A percentile compares a stretch with the other conserved stretches of the same genome.
Evolutionary conservation across 2,113 vertebrate genomes (phyloP).

Genomic region (Candoia aspera): DNA sequence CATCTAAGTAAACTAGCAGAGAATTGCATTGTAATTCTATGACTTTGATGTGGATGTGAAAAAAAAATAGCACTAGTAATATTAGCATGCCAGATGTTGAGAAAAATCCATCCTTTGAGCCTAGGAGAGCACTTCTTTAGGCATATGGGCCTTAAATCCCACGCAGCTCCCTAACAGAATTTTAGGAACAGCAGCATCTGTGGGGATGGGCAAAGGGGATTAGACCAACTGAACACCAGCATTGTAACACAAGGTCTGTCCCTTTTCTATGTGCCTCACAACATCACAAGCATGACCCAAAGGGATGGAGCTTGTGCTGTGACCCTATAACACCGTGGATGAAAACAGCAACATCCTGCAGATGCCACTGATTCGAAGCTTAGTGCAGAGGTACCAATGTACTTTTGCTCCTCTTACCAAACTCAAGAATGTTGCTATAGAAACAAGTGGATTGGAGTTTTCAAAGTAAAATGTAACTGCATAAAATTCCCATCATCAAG

Average conservation of each 20-base stretch:
- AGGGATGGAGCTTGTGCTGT: neutral
- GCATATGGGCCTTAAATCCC: neutral
- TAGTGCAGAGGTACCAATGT: neutral
- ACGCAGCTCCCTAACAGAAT: neutral
- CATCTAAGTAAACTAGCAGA: neutral
- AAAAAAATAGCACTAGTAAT: neutral
- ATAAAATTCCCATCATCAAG: neutral
- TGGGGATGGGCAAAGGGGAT: neutral
- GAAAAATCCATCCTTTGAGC: neutral
- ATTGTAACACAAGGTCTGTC: neutral
- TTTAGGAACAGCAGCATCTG: neutral
- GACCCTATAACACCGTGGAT: neutral
- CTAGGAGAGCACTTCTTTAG: neutral
- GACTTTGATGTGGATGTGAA: neutral
- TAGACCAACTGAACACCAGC: neutral
- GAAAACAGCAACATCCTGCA: neutral
- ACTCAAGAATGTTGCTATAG: neutral
- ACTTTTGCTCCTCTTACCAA: neutral
- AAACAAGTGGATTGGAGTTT: neutral
- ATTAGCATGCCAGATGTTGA: neutral
- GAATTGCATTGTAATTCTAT: neutral
- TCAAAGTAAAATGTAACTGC: neutral
- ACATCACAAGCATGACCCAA: neutral
- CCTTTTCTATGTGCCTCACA: neutral
- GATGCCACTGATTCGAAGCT: neutral